These are phyloP conservation scores for Melieria picta DNA, from an alignment of 2,888 invertebrate species.

Conservation along the genomic window DNA sequence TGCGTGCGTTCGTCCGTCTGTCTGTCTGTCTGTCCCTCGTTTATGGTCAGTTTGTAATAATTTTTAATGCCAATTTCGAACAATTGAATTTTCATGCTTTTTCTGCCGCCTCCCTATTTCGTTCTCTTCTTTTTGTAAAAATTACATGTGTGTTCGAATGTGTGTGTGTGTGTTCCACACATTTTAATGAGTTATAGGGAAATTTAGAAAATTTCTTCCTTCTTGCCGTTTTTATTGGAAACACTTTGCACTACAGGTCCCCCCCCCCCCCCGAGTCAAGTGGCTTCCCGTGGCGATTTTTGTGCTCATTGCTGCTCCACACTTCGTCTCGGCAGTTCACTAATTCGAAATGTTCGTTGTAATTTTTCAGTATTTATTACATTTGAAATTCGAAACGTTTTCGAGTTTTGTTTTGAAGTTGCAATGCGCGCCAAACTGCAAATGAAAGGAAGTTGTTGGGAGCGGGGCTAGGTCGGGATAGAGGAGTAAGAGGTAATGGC, in stretches of 20 bases:
- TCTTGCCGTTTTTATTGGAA: constrained; percentile 29
- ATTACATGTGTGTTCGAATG: constrained; percentile 2
- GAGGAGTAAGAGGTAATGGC: constrained; percentile 19
- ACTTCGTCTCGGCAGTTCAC: constrained; percentile 1
- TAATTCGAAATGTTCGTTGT: neutral
- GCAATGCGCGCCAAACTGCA: neutral
- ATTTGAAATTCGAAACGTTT: constrained; percentile 32
- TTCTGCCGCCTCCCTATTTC: constrained; percentile 15
- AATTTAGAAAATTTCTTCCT: constrained; percentile 39
- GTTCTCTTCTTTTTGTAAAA: no score
- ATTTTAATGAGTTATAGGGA: constrained; percentile 58
- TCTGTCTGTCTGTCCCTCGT: constrained; percentile 50
- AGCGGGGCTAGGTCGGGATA: neutral
- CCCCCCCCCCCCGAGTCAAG: constrained; percentile 29
- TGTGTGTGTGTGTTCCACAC: constrained; percentile 38
- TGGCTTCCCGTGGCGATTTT: constrained; percentile 34
- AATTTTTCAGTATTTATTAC: constrained; percentile 19
- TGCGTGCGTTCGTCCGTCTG: neutral
- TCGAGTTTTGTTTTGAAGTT: constrained; percentile 16
- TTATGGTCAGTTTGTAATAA: constrained; percentile 57
- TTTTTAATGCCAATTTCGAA: constrained; percentile 57
- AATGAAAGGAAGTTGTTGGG: no score
- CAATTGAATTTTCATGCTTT: constrained; percentile 47
- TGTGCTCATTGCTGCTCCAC: constrained; percentile 8
- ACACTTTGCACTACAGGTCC: constrained; percentile 40